These are phyloP conservation scores for Bombyx mori DNA, from an alignment of 1,140 invertebrate species.

Conservation along the genomic window DNA sequence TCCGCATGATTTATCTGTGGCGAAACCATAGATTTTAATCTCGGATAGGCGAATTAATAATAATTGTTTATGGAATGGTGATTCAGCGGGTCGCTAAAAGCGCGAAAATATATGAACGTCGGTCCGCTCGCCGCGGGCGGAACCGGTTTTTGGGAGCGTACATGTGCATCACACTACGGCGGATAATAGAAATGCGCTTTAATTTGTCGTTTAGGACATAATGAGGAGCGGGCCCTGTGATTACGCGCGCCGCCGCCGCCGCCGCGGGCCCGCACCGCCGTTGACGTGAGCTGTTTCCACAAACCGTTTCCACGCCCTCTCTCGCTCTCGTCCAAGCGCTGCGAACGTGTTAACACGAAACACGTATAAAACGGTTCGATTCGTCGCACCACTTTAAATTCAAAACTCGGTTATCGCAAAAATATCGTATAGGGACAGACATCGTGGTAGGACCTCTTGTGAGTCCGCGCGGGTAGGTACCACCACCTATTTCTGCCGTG, in stretches of 20 bases:
- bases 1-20: no score
- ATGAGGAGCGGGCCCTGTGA: conserved; percentile 62
- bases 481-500: no score
- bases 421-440: no score
- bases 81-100: conserved; percentile 20
- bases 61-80: conserved; percentile 19
- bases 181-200: conserved; percentile 70
- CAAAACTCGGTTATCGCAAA: no score
- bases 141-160: conserved; percentile 26
- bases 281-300: conserved; percentile 55
- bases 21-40: no score
- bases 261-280: conserved; percentile 48
- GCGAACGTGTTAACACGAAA: conserved; percentile 28
- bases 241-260: conserved; percentile 55
- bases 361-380: background rate
- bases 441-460: no score
- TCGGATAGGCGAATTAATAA: background rate
- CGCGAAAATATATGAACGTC: conserved; percentile 5
- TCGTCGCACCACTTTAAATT: no score
- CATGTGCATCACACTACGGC: conserved; percentile 39
- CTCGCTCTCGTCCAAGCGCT: conserved; percentile 25
- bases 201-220: conserved; percentile 70
- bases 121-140: conserved; percentile 9
- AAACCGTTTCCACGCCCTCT: conserved; percentile 17
- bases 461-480: no score